Base-by-base conservation (phyloP, 2,888 invertebrate species). In the Drosophila yooni region DNA sequence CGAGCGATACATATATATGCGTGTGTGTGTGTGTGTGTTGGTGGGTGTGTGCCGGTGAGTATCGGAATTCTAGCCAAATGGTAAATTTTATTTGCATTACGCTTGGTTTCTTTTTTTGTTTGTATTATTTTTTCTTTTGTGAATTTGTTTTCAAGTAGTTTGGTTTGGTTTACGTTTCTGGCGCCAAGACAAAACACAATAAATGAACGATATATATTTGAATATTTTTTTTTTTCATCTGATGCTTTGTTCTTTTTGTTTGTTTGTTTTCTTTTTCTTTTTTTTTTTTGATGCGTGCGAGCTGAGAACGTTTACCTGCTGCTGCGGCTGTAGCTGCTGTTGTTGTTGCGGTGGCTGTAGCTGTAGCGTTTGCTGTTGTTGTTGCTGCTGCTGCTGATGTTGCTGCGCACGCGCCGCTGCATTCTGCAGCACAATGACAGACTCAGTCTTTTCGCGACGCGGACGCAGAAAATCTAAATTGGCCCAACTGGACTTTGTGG, bases 391-490 rank as follows among this genome's bases (percentile, higher is more conserved):
- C 54, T 88, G 91, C 64, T 90, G 90, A 71, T 92, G 89, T 63
- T 94, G 92, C 81, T 90, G 89, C 73, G 94, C 94, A 76, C 94
- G 92, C 70, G 94, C 93, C 71, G 94, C 94, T 57, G 94, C 94
- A 92, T 94, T 95, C 89, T 96, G 95, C 92, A 96, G 95, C 88
- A 97, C 96, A 92, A 97, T 97, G 93, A 97, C 97, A 73, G 97
- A 97, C 94, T 97, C 97, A 91, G 97, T 97, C 94, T 97, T 97
- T 95, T 97, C 97, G 89, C 97, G 95, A 90, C 97, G 95, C 59
- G 96, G 97, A 90, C 95, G 94, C 83, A 95, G 92, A 79, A 95
- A 94, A 90, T 93, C 93, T 84, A 88, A 92, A 89, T 90, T 93
- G 64, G 88, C 82, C 93, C 92, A 91, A 79, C 88, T 91, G 65